Percentiles rank a stretch among this genome's conserved stretches.
Conservation (phyloP, 2,797 vertebrate genomes). For the Epinephelus coioides region DNA sequence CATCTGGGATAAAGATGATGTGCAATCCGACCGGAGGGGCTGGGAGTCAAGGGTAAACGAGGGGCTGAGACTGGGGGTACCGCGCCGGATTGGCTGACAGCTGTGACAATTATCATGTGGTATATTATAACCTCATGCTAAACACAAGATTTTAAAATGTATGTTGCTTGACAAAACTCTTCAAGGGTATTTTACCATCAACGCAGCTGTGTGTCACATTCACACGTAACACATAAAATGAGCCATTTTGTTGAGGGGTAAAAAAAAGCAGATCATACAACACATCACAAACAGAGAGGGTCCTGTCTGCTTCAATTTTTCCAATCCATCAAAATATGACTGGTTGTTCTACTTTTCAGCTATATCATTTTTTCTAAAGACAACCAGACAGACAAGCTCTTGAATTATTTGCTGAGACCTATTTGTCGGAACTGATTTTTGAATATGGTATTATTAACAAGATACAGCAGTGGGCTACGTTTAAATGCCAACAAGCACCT, state of each 20-base stretch:
- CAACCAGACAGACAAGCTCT: slow-evolving; percentile 30
- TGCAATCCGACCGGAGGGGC: slow-evolving; percentile 72
- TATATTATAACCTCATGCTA: slow-evolving; percentile 68
- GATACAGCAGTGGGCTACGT: slow-evolving; percentile 30
- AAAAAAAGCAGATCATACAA: slow-evolving; percentile 10
- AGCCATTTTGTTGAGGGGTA: not conserved
- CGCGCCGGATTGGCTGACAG: slow-evolving; percentile 67
- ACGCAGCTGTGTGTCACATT: slow-evolving; percentile 24
- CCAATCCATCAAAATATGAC: slow-evolving; percentile 18
- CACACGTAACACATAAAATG: slow-evolving; percentile 19
- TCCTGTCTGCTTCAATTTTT: slow-evolving; percentile 24
- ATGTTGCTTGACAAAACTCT: slow-evolving; percentile 57
- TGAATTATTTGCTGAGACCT: slow-evolving; percentile 50
- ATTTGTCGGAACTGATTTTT: slow-evolving; percentile 28
- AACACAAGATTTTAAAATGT: slow-evolving; percentile 61
- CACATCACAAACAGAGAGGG: slow-evolving; percentile 25
- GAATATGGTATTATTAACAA: slow-evolving; percentile 52
- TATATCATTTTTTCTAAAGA: slow-evolving; percentile 18
- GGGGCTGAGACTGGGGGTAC: slow-evolving; percentile 62
- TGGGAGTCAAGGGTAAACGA: slow-evolving; percentile 78
- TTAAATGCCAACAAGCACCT: slow-evolving; percentile 62
- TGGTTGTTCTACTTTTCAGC: slow-evolving; percentile 13
- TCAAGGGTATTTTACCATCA: slow-evolving; percentile 50
- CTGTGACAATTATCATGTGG: slow-evolving; percentile 68
- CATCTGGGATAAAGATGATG: slow-evolving; percentile 82